phyloP scores from a whole-genome alignment of 2,888 invertebrate species.

The Argynnis bischoffii region DNA sequence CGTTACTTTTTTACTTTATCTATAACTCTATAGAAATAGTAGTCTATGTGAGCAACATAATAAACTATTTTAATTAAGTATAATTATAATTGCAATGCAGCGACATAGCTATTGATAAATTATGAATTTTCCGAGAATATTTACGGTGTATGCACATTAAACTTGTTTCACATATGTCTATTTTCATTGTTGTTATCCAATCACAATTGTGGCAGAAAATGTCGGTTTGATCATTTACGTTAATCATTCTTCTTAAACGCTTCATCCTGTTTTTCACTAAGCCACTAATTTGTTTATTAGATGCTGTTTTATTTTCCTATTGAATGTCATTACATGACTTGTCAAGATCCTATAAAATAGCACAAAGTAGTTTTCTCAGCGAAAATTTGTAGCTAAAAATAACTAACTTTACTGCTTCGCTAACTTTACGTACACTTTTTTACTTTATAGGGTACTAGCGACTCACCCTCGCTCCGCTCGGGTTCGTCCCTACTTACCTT shows the following conservation, averaged over 20 bases:
- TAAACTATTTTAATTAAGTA: conserved; percentile 17
- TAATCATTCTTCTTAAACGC: conserved; percentile 61
- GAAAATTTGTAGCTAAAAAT: too few species aligned
- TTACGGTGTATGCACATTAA: conserved; percentile 45
- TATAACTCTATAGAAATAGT: neutral
- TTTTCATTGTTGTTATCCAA: conserved; percentile 49
- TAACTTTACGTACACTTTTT: too few species aligned
- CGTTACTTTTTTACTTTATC: too few species aligned
- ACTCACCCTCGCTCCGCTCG: too few species aligned
- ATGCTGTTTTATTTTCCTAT: conserved; percentile 9
- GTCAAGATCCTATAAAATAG: neutral
- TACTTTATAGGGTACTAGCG: too few species aligned
- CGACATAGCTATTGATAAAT: conserved; percentile 16
- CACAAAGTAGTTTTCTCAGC: neutral
- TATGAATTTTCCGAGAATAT: conserved; percentile 26
- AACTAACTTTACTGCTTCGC: too few species aligned
- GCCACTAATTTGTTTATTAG: conserved; percentile 35
- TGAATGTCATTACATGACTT: neutral
- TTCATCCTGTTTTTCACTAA: conserved; percentile 61
- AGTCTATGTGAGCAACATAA: neutral
- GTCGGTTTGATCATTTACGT: conserved; percentile 57
- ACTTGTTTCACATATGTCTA: conserved; percentile 45
- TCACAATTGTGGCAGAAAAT: conserved; percentile 55
- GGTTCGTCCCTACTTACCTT: too few species aligned
- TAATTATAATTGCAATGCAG: conserved; percentile 18